Evolutionary conservation across 2,888 invertebrate genomes (phyloP).

Genomic region (Lasiommata megera): DNA sequence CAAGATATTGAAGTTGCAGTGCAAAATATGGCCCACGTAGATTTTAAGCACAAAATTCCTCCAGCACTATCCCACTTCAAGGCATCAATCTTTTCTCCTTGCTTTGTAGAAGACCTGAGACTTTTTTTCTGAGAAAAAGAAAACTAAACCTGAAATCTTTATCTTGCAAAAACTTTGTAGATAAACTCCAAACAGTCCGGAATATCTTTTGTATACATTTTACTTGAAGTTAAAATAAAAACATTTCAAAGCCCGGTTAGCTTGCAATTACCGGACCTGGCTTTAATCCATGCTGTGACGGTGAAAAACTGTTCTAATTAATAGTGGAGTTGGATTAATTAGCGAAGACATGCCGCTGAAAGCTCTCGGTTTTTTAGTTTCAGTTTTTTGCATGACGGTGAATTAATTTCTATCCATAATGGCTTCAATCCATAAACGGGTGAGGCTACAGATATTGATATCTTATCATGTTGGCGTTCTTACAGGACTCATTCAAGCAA

Average conservation of each 20-base stretch:
- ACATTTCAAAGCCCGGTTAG: constrained; percentile 37
- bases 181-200: constrained; percentile 13
- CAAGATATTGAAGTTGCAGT: too few species aligned
- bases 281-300: constrained; percentile 57
- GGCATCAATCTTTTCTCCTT: too few species aligned
- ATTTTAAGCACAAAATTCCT: too few species aligned
- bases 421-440: too few species aligned
- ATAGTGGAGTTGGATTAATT: constrained; percentile 73
- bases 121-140: too few species aligned
- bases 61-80: too few species aligned
- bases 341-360: constrained; percentile 49
- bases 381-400: constrained; percentile 10
- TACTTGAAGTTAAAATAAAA: constrained; percentile 38
- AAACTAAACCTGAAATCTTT: constrained; percentile 20
- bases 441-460: too few species aligned
- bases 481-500: too few species aligned
- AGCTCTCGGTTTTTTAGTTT: constrained; percentile 46
- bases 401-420: background rate
- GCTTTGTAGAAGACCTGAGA: too few species aligned
- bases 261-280: constrained; percentile 53
- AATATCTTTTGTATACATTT: constrained; percentile 23
- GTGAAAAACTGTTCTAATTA: constrained; percentile 72
- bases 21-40: too few species aligned
- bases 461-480: background rate
- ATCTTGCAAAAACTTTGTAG: constrained; percentile 22